These are phyloP conservation scores for Leuciscus waleckii DNA, from an alignment of 2,797 vertebrate species.

Conservation along the genomic window DNA sequence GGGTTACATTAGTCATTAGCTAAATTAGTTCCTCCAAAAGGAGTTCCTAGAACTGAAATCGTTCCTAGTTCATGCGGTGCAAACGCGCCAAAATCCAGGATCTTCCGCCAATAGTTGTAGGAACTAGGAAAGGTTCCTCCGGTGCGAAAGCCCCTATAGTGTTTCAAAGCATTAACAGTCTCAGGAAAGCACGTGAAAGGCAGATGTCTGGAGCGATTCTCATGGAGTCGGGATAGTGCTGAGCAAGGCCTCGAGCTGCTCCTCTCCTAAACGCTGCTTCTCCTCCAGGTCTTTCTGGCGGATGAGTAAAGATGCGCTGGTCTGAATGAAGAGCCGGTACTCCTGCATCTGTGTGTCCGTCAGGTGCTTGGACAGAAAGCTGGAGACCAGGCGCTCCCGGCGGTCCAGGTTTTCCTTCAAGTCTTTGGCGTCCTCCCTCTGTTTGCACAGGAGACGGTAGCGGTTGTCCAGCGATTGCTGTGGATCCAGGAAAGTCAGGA, in stretches of 20 bases:
- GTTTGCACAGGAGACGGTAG: conserved; percentile 86
- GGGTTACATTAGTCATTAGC: too few species aligned
- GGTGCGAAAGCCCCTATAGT: not conserved
- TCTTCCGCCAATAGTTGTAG: too few species aligned
- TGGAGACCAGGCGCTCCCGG: conserved; percentile 85
- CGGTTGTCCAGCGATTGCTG: conserved; percentile 90
- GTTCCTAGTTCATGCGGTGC: too few species aligned
- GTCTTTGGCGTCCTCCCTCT: conserved; percentile 93
- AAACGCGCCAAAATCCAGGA: too few species aligned
- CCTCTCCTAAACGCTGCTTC: conserved; percentile 83
- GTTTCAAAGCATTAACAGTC: not conserved
- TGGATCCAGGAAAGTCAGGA: not conserved
- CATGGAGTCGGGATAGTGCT: conserved; percentile 64
- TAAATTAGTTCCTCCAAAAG: too few species aligned
- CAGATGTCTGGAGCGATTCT: not conserved
- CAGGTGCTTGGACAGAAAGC: conserved; percentile 86
- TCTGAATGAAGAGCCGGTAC: conserved; percentile 85
- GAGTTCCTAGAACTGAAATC: too few species aligned
- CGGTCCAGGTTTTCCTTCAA: conserved; percentile 94
- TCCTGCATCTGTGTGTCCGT: conserved; percentile 80
- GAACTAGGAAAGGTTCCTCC: too few species aligned
- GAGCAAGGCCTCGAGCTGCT: conserved; percentile 85
- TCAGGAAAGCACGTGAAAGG: not conserved
- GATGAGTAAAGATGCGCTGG: conserved; percentile 89
- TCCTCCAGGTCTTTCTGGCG: conserved; percentile 93